Percentiles rank a stretch among this genome's conserved stretches.
Conservation (phyloP, 2,113 vertebrate genomes). For the Pachypanchax playfairii region DNA sequence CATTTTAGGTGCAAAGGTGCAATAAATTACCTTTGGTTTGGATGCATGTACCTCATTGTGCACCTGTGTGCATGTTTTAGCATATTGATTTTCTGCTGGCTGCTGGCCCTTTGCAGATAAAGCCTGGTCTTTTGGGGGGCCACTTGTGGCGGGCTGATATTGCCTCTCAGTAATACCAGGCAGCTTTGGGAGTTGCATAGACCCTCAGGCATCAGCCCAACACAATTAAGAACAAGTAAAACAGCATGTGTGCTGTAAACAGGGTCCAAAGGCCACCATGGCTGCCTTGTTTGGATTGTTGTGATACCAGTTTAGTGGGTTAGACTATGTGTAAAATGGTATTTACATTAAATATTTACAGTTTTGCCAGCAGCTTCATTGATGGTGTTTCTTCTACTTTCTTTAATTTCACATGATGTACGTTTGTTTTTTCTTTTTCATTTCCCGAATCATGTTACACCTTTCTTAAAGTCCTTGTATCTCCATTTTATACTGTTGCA, state of each 20-base stretch:
- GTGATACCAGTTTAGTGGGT: constrained; percentile 46
- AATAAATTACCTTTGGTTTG: constrained; percentile 67
- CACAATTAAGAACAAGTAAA: constrained; percentile 76
- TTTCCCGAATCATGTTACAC: background rate
- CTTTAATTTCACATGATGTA: constrained; percentile 12
- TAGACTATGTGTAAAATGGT: constrained; percentile 55
- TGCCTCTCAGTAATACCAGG: constrained; percentile 65
- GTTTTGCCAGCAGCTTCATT: constrained; percentile 8
- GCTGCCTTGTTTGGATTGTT: constrained; percentile 58
- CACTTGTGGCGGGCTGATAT: constrained; percentile 74
- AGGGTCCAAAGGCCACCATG: constrained; percentile 46
- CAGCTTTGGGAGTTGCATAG: constrained; percentile 56
- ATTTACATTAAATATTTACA: constrained; percentile 39
- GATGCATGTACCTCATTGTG: constrained; percentile 63
- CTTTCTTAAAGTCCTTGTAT: background rate
- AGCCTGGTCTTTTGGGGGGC: constrained; percentile 63
- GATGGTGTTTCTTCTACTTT: constrained; percentile 13
- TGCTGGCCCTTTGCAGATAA: constrained; percentile 82
- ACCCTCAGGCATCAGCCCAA: constrained; percentile 69
- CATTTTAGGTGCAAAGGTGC: constrained; percentile 59
- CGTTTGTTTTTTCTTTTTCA: constrained; percentile 1
- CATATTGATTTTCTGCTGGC: constrained; percentile 69
- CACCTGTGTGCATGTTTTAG: constrained; percentile 59
- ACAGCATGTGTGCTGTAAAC: constrained; percentile 56
- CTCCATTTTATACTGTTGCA: background rate